Conservation (phyloP, 2,113 vertebrate species). For the Leptosomus discolor region DNA sequence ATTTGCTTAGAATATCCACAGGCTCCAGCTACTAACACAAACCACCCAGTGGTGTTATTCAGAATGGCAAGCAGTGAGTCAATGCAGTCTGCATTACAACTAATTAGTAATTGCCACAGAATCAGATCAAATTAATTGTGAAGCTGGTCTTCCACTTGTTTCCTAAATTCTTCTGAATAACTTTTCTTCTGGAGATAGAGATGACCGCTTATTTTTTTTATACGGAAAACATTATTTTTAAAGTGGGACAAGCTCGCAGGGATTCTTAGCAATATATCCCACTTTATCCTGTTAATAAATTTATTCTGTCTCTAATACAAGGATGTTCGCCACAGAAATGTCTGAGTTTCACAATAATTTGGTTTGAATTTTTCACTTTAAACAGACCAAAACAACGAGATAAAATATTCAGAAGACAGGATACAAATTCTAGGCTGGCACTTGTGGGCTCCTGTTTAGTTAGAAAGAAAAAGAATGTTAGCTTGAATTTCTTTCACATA, state of each 20-base stretch:
- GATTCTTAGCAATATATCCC: background rate
- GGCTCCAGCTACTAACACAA: background rate
- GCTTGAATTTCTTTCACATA: background rate
- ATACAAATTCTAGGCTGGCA: background rate
- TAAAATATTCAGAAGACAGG: background rate
- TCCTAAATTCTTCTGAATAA: background rate
- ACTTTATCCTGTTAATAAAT: background rate
- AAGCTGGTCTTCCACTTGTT: background rate
- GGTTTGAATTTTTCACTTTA: background rate
- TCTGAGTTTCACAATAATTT: background rate
- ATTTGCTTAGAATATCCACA: background rate
- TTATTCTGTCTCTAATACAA: background rate
- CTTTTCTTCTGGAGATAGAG: background rate
- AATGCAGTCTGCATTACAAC: background rate
- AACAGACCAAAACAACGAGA: background rate
- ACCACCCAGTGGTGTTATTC: background rate
- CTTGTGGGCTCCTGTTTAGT: background rate
- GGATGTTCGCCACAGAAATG: background rate
- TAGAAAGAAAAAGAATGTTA: background rate
- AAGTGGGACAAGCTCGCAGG: constrained; percentile 10
- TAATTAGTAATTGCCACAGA: background rate
- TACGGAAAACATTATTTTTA: background rate
- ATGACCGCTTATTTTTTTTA: background rate
- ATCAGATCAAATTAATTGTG: background rate
- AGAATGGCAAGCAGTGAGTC: background rate